Conservation (phyloP, 2,888 invertebrate genomes). For the Brachyopa scutellaris region DNA sequence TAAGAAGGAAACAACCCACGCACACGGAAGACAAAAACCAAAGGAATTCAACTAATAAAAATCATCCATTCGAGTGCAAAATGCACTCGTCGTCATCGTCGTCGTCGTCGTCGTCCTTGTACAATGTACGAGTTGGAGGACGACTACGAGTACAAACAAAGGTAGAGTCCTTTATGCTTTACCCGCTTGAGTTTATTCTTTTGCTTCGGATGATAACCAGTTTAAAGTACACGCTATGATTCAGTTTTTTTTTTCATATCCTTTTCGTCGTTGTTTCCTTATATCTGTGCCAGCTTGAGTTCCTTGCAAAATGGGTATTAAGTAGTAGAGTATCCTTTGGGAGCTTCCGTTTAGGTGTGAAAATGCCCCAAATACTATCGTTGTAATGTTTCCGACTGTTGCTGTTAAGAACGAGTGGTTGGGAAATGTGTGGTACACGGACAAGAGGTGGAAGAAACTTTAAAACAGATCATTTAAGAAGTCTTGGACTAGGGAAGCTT, state of each 20-base stretch:
- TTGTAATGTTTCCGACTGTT: conserved; percentile 52
- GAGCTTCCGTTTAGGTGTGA: conserved; percentile 49
- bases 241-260: conserved; percentile 11
- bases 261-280: not conserved
- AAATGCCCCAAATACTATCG: conserved; percentile 41
- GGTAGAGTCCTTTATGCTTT: conserved; percentile 20
- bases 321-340: conserved; percentile 4
- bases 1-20: not conserved
- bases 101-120: conserved; percentile 21
- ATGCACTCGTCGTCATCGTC: conserved; percentile 69
- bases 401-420: too few species aligned
- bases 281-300: not conserved
- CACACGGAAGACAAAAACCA: conserved; percentile 70
- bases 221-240: conserved; percentile 39
- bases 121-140: too few species aligned
- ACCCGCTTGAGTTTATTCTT: conserved; percentile 41
- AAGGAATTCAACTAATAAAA: conserved; percentile 82
- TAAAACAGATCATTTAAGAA: too few species aligned
- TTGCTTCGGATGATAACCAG: conserved; percentile 52
- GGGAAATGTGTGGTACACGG: not conserved
- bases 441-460: too few species aligned
- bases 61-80: conserved; percentile 82
- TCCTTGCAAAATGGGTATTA: too few species aligned
- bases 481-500: too few species aligned
- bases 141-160: conserved; percentile 64